Percentiles rank a stretch among this genome's conserved stretches.
Conservation (phyloP, 2,113 vertebrate species). For the Pica pica region DNA sequence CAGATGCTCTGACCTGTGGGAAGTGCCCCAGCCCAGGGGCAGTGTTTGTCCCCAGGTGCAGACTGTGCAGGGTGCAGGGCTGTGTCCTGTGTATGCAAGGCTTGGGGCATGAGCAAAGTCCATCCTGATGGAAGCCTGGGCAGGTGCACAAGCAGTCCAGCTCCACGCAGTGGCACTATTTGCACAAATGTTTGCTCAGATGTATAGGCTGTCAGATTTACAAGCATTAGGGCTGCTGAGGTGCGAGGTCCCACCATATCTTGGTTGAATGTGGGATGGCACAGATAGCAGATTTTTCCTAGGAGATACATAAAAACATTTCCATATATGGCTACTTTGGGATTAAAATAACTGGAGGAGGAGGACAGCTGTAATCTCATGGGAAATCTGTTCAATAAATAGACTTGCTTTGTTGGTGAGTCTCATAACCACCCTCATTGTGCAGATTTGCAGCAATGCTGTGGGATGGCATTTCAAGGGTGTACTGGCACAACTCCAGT, state of each 20-base stretch:
- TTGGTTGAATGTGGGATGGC: too few species aligned
- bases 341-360: background rate
- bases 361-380: background rate
- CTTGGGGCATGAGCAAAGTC: fast-evolving
- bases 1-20: background rate
- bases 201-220: background rate
- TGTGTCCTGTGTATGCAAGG: fast-evolving
- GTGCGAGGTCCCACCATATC: background rate
- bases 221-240: too few species aligned
- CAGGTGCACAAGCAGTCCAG: background rate
- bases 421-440: background rate
- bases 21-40: background rate
- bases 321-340: background rate
- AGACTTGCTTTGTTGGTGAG: background rate
- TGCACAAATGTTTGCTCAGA: background rate
- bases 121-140: background rate
- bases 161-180: background rate
- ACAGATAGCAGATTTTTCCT: background rate
- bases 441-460: background rate
- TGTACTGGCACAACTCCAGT: background rate
- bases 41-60: too few species aligned
- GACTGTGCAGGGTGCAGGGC: fast-evolving
- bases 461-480: fast-evolving
- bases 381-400: background rate
- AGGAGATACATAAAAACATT: background rate